Evolutionary conservation across 1,140 invertebrate species (phyloP).

Genomic region (Platyura marginata): DNA sequence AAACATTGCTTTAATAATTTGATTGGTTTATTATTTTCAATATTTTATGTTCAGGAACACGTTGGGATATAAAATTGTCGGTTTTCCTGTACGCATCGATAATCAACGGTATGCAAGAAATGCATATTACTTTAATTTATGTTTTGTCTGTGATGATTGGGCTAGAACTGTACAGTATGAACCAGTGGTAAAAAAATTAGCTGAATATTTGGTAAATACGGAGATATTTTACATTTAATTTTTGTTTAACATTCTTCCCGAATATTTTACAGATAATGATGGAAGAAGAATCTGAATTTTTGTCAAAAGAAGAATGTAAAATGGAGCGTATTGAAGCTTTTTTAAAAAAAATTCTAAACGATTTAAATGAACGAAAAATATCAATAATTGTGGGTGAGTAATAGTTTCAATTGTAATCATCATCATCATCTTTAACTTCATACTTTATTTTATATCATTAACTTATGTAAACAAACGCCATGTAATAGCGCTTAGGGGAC

Average conservation of each 20-base stretch:
- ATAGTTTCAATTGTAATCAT: conserved; percentile 9
- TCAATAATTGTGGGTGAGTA: conserved; percentile 61
- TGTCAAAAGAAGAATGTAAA: conserved; percentile 44
- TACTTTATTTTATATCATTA: too few species aligned
- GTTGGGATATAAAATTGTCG: conserved; percentile 73
- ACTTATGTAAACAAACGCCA: too few species aligned
- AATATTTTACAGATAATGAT: conserved; percentile 46
- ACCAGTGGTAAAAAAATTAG: conserved; percentile 79
- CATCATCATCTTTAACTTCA: too few species aligned
- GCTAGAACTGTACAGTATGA: conserved; percentile 83
- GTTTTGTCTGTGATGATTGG: conserved; percentile 82
- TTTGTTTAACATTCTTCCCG: background rate
- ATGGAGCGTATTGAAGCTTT: conserved; percentile 48
- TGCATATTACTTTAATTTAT: conserved; percentile 87
- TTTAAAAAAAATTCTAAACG: conserved; percentile 53
- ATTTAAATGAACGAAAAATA: conserved; percentile 60
- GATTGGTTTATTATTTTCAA: conserved; percentile 3
- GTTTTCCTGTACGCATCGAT: conserved; percentile 81
- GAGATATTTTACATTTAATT: conserved; percentile 3
- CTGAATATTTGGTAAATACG: conserved; percentile 61
- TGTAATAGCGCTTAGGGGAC: too few species aligned
- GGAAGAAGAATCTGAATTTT: conserved; percentile 62
- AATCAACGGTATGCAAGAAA: conserved; percentile 84
- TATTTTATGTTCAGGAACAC: conserved; percentile 39
- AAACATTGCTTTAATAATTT: background rate